These are phyloP conservation scores for Harpagifer antarcticus DNA, from an alignment of 2,797 vertebrate species.

Conservation along the genomic window DNA sequence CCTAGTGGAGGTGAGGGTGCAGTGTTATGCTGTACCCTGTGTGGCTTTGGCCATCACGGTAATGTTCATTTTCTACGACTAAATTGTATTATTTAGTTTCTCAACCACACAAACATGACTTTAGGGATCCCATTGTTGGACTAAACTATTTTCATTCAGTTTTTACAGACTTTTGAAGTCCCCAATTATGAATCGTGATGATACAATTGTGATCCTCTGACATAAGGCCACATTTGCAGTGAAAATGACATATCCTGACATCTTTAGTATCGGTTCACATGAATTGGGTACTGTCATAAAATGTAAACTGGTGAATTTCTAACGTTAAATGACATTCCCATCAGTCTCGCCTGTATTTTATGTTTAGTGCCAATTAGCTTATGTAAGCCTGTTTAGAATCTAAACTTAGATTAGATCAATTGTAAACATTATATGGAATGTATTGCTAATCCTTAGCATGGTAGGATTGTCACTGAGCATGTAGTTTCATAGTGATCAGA, in stretches of 20 bases:
- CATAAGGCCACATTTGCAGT: neutral
- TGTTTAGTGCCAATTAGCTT: neutral
- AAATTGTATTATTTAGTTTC: neutral
- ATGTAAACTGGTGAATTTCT: neutral
- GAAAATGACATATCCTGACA: neutral
- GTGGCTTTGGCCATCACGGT: too few species aligned
- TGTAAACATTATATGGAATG: neutral
- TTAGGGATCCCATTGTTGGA: neutral
- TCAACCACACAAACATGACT: neutral
- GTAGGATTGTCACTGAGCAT: neutral
- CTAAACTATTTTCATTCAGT: neutral
- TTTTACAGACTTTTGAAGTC: neutral
- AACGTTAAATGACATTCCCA: too few species aligned
- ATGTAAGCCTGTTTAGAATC: neutral
- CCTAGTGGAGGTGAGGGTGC: too few species aligned
- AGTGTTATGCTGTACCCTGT: too few species aligned
- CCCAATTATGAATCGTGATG: neutral
- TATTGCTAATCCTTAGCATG: neutral
- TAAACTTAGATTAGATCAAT: neutral
- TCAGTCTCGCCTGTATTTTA: too few species aligned
- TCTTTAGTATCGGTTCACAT: neutral
- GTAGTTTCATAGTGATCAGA: neutral
- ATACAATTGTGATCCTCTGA: neutral
- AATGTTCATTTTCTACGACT: neutral
- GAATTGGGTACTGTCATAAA: neutral